Evolutionary conservation across 2,113 vertebrate species (phyloP).

Genomic region (Leucoraja erinaceus): DNA sequence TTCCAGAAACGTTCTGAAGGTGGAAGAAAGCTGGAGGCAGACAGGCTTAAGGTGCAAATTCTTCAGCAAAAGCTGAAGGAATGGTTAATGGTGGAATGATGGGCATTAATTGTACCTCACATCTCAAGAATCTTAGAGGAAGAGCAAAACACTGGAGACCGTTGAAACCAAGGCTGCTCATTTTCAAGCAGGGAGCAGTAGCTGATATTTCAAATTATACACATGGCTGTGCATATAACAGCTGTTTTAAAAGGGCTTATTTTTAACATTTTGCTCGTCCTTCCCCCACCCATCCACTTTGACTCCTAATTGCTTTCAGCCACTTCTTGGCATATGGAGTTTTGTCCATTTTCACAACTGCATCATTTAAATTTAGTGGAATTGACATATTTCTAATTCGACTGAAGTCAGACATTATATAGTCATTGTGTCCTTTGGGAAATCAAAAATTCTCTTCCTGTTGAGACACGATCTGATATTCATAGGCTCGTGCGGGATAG

Average conservation of each 20-base stretch:
- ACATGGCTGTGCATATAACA: slow-evolving; percentile 42
- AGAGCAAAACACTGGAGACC: not conserved
- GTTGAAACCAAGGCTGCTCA: not conserved
- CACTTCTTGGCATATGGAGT: not conserved
- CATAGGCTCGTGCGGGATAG: not conserved
- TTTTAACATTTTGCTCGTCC: not conserved
- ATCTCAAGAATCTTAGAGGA: not conserved
- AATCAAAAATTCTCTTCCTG: not conserved
- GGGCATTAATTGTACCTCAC: not conserved
- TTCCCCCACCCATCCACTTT: slow-evolving; percentile 38
- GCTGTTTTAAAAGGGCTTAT: slow-evolving; percentile 36
- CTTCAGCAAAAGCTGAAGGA: not conserved
- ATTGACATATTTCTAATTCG: not conserved
- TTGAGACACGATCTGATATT: not conserved
- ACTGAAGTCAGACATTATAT: not conserved
- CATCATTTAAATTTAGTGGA: not conserved
- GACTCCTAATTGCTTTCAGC: slow-evolving; percentile 32
- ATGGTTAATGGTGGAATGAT: not conserved
- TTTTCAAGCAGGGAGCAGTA: not conserved
- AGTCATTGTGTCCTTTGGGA: not conserved
- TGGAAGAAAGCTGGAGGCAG: too few species aligned
- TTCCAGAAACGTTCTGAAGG: not conserved
- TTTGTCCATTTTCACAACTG: not conserved
- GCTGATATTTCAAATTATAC: too few species aligned
- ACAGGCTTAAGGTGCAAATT: not conserved